Conservation (phyloP, 2,797 vertebrate genomes). For the Gephyroberyx darwinii region DNA sequence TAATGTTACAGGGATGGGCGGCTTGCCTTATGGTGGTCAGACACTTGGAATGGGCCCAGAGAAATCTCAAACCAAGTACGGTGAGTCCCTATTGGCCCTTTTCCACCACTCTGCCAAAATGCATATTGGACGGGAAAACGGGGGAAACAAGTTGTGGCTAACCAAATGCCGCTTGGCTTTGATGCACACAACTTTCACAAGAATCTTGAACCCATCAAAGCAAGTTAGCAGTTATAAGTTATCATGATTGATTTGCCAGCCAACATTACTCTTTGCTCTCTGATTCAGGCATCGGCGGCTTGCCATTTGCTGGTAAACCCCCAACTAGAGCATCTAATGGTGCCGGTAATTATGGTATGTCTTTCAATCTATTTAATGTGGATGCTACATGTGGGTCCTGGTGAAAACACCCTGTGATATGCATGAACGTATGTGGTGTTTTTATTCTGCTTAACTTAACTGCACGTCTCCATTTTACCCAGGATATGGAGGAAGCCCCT, state of each 20-base stretch:
- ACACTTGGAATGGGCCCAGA: slow-evolving; percentile 49
- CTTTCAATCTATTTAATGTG: neutral
- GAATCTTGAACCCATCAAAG: neutral
- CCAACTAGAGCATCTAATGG: slow-evolving; percentile 38
- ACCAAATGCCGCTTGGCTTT: neutral
- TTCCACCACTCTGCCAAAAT: neutral
- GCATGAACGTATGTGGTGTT: neutral
- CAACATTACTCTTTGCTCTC: neutral
- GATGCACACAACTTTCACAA: neutral
- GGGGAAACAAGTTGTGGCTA: too few species aligned
- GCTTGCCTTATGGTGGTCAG: slow-evolving; percentile 60
- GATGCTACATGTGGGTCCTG: neutral
- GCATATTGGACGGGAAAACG: neutral
- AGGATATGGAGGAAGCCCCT: slow-evolving; percentile 65
- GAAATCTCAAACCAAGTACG: slow-evolving; percentile 69
- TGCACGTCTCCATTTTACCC: slow-evolving; percentile 20
- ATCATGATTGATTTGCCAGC: neutral
- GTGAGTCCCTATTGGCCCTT: slow-evolving; percentile 48
- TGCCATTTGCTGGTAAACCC: slow-evolving; percentile 69
- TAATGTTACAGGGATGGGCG: slow-evolving; percentile 61
- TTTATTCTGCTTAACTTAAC: neutral
- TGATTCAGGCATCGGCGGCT: slow-evolving; percentile 71
- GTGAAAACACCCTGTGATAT: neutral
- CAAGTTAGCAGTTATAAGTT: neutral
- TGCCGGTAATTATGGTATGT: slow-evolving; percentile 62